Evolutionary conservation across 2,888 invertebrate genomes (phyloP).

Genomic region (Spodoptera picta): DNA sequence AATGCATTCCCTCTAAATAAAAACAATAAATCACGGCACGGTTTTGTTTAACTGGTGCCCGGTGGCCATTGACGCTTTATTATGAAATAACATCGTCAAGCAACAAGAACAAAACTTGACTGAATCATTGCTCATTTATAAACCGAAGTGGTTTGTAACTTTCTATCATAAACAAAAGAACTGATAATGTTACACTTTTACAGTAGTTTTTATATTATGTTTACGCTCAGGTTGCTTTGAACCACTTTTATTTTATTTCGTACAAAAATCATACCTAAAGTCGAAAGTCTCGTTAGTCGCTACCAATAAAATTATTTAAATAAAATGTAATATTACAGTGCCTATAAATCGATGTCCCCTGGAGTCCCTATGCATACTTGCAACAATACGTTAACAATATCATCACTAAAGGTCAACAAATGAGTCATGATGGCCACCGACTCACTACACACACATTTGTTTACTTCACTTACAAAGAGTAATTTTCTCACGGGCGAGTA

Average conservation of each 20-base stretch:
- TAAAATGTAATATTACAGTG: no score
- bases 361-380: no score
- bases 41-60: constrained; percentile 10
- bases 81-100: constrained; percentile 19
- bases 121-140: constrained; percentile 29
- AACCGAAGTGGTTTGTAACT: constrained; percentile 28
- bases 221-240: constrained; percentile 23
- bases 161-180: constrained; percentile 26
- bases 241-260: no score
- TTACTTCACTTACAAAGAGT: constrained; percentile 36
- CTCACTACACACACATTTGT: constrained; percentile 18
- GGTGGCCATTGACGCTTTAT: constrained; percentile 22
- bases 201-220: constrained; percentile 31
- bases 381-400: not conserved
- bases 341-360: no score
- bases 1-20: constrained; percentile 15
- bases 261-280: not conserved
- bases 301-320: no score
- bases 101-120: constrained; percentile 18
- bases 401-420: not conserved
- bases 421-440: constrained; percentile 25
- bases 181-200: constrained; percentile 9
- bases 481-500: constrained; percentile 67
- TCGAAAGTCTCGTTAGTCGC: no score
- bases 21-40: constrained; percentile 15